A percentile compares a stretch with the other conserved stretches of the same genome.
These are phyloP conservation scores for Diorhabda elongata DNA, from an alignment of 1,140 invertebrate genomes.

Conservation along the genomic window DNA sequence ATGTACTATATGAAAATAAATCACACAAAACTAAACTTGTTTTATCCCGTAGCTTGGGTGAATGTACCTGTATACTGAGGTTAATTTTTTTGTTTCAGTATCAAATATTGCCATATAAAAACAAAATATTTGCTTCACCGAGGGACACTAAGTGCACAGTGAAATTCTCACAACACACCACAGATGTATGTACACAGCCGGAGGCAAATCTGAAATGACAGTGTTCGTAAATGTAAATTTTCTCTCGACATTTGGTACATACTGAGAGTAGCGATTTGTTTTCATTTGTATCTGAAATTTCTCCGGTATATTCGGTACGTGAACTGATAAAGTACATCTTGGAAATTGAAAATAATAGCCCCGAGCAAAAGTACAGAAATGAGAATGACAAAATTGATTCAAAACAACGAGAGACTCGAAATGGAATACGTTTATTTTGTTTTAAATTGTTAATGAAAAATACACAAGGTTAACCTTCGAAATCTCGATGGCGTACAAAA, in stretches of 20 bases:
- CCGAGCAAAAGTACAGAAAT: slow-evolving; percentile 20
- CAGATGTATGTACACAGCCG: background rate
- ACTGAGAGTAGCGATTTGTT: slow-evolving; percentile 8
- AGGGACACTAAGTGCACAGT: background rate
- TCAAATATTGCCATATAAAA: too few species aligned
- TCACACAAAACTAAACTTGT: too few species aligned
- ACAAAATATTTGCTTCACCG: background rate
- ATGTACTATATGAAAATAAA: too few species aligned
- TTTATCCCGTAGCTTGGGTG: too few species aligned
- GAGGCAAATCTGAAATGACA: background rate
- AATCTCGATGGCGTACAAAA: background rate
- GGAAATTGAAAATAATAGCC: slow-evolving; percentile 37
- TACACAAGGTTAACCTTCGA: slow-evolving; percentile 7
- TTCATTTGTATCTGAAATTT: slow-evolving; percentile 13
- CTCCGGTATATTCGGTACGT: slow-evolving; percentile 22
- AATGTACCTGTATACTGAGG: too few species aligned
- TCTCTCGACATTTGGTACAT: background rate
- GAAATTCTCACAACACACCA: background rate
- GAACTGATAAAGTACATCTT: slow-evolving; percentile 27
- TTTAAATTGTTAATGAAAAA: slow-evolving; percentile 12
- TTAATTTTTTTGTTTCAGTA: too few species aligned
- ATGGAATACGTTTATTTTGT: slow-evolving; percentile 17
- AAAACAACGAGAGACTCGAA: slow-evolving; percentile 29
- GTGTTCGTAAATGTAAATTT: background rate
- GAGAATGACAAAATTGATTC: slow-evolving; percentile 31